phyloP scores from a whole-genome alignment of 2,888 invertebrate species.

The Drosophila subsilvestris region DNA sequence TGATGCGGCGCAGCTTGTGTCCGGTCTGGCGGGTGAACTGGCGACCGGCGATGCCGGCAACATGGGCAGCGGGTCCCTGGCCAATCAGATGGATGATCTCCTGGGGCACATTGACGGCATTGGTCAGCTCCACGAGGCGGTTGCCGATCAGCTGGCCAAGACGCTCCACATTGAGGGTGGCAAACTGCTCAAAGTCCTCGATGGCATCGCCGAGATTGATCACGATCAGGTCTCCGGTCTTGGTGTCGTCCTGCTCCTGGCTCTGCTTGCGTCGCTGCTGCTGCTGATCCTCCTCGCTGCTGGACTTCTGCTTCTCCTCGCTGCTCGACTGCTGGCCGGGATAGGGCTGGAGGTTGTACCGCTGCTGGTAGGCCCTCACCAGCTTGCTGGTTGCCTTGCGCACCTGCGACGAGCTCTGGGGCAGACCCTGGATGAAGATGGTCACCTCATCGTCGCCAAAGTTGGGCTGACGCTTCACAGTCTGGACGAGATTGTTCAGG shows the following conservation, averaged over 20 bases:
- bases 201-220: slow-evolving; percentile 75
- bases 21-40: slow-evolving; percentile 78
- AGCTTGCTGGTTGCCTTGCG: slow-evolving; percentile 75
- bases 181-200: slow-evolving; percentile 69
- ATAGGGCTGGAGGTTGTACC: slow-evolving; percentile 70
- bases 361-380: slow-evolving; percentile 78
- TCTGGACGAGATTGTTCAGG: slow-evolving; percentile 66
- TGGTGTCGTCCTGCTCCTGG: slow-evolving; percentile 48
- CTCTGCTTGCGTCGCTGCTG: slow-evolving; percentile 50
- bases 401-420: slow-evolving; percentile 60
- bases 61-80: slow-evolving; percentile 81
- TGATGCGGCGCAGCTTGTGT: slow-evolving; percentile 81
- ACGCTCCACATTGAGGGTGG: slow-evolving; percentile 64
- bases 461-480: slow-evolving; percentile 61
- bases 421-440: slow-evolving; percentile 79
- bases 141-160: slow-evolving; percentile 76
- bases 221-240: slow-evolving; percentile 73
- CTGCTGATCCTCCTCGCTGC: slow-evolving; percentile 65
- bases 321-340: slow-evolving; percentile 36
- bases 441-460: slow-evolving; percentile 81
- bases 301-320: slow-evolving; percentile 44
- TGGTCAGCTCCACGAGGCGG: slow-evolving; percentile 70
- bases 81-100: slow-evolving; percentile 81
- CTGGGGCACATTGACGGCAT: slow-evolving; percentile 66
- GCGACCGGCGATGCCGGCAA: slow-evolving; percentile 81